phyloP scores from a whole-genome alignment of 2,888 invertebrate genomes.

The Girardia tigrina region DNA sequence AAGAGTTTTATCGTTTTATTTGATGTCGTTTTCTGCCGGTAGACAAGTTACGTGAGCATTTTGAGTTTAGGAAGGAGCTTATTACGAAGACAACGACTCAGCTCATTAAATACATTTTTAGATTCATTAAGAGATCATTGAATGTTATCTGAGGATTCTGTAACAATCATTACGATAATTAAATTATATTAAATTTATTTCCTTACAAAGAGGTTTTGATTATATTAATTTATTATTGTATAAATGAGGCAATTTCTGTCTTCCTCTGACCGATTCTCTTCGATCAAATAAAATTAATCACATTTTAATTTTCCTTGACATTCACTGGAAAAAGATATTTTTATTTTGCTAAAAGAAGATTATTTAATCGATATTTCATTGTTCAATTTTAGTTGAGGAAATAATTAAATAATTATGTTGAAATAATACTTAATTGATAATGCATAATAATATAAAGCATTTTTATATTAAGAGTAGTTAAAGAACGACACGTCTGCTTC shows the following conservation, averaged over 20 bases:
- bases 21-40: slow-evolving; percentile 14
- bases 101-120: slow-evolving; percentile 7
- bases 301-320: too few species aligned
- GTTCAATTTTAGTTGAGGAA: too few species aligned
- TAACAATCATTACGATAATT: not conserved
- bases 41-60: slow-evolving; percentile 20
- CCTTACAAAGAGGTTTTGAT: not conserved
- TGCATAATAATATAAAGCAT: too few species aligned
- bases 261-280: not conserved
- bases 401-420: too few species aligned
- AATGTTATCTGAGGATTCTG: not conserved
- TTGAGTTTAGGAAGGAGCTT: not conserved
- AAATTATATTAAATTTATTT: not conserved
- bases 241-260: not conserved
- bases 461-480: too few species aligned
- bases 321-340: too few species aligned
- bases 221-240: not conserved
- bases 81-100: not conserved
- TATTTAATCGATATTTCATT: too few species aligned
- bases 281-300: too few species aligned
- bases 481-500: too few species aligned
- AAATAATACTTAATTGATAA: too few species aligned
- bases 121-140: not conserved
- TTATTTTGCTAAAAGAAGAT: too few species aligned
- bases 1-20: not conserved